Percentiles rank a stretch among this genome's conserved stretches.
These are phyloP conservation scores for Battus philenor DNA, from an alignment of 1,140 invertebrate species.

Conservation along the genomic window DNA sequence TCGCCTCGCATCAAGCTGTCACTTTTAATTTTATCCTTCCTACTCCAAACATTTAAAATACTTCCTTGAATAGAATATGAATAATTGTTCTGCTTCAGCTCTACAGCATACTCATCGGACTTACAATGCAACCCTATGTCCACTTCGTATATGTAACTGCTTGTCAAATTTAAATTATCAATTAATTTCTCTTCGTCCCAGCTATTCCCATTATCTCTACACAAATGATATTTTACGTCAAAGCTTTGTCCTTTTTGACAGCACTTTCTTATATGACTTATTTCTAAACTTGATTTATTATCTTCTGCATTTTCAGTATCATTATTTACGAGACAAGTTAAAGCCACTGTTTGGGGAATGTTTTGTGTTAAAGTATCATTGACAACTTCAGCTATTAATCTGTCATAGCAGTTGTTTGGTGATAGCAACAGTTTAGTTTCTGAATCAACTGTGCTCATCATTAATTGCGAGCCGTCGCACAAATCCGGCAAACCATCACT, in stretches of 20 bases:
- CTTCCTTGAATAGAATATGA: constrained; percentile 33
- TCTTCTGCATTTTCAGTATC: constrained; percentile 26
- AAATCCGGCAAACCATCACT: constrained; percentile 35
- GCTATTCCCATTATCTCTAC: constrained; percentile 25
- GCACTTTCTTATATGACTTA: constrained; percentile 50
- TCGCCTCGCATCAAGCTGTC: constrained; percentile 33
- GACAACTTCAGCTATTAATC: constrained; percentile 37
- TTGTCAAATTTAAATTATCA: constrained; percentile 25
- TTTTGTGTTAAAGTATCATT: constrained; percentile 42
- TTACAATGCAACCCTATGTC: constrained; percentile 49
- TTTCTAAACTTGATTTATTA: constrained; percentile 22
- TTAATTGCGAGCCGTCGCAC: constrained; percentile 36
- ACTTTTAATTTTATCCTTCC: constrained; percentile 18
- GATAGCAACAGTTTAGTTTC: constrained; percentile 22
- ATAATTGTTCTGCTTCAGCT: constrained; percentile 36
- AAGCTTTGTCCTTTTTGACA: constrained; percentile 46
- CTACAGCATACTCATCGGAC: constrained; percentile 43
- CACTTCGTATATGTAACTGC: constrained; percentile 40
- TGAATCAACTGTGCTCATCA: constrained; percentile 21
- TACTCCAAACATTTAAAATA: constrained; percentile 30
- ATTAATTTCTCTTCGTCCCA: constrained; percentile 29
- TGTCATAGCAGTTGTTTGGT: constrained; percentile 48
- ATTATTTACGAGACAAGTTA: constrained; percentile 33
- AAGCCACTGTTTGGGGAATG: constrained; percentile 48
- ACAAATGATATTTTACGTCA: constrained; percentile 37